Percentiles rank a stretch among this genome's conserved stretches.
phyloP scores from a whole-genome alignment of 2,113 vertebrate genomes.

The Sebastes fasciatus region DNA sequence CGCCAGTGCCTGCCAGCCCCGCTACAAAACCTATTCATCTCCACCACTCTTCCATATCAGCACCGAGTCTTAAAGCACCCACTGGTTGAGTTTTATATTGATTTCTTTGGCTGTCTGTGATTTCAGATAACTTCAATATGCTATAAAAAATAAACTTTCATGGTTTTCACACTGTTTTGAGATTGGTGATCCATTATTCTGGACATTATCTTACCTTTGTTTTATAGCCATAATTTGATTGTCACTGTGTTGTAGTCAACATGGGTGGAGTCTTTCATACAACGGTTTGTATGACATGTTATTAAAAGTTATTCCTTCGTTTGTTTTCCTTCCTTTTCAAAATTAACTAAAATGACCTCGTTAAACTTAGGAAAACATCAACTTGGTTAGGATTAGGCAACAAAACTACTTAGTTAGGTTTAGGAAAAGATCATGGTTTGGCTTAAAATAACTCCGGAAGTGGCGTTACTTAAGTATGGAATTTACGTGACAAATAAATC shows the following conservation, averaged over 20 bases:
- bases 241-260: conserved; percentile 5
- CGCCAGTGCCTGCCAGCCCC: conserved; percentile 3
- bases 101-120: neutral
- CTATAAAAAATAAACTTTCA: neutral
- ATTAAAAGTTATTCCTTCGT: no score
- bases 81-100: neutral
- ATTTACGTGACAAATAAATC: no score
- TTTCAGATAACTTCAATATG: neutral
- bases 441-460: no score
- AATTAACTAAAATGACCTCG: no score
- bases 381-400: no score
- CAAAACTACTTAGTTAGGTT: no score
- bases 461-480: no score
- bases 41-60: neutral
- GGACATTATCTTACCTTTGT: neutral
- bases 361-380: no score
- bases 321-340: no score
- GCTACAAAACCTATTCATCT: neutral
- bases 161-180: neutral
- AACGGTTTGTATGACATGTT: no score
- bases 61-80: neutral
- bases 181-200: neutral
- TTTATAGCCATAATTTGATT: neutral
- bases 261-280: neutral
- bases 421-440: no score